Conservation (phyloP, 2,113 vertebrate genomes). For the Prietella phreatophila region DNA sequence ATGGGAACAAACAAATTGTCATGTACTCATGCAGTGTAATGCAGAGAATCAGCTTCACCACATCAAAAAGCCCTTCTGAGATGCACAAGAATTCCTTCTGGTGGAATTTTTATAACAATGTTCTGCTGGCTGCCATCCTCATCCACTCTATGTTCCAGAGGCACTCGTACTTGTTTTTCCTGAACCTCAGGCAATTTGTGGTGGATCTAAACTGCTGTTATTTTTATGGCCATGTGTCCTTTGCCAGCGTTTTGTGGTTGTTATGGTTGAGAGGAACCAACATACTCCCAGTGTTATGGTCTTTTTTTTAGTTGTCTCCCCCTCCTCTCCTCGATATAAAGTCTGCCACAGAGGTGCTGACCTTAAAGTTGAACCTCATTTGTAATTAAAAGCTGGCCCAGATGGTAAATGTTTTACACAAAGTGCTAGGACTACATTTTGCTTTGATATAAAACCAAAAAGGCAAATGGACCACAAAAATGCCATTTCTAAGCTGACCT, state of each 20-base stretch:
- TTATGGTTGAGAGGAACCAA: constrained; percentile 15
- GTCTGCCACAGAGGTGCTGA: background rate
- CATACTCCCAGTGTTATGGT: background rate
- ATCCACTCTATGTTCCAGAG: constrained; percentile 2
- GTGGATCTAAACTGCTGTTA: constrained; percentile 16
- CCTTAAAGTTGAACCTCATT: constrained; percentile 12
- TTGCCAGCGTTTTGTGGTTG: constrained; percentile 28
- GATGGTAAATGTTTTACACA: background rate
- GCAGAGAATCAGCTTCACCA: background rate
- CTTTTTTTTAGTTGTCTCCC: background rate
- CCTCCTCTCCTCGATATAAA: background rate
- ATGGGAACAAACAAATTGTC: background rate
- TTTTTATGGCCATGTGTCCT: constrained; percentile 39
- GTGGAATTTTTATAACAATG: constrained; percentile 28
- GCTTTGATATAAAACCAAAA: background rate
- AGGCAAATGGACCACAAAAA: background rate
- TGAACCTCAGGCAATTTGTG: constrained; percentile 18
- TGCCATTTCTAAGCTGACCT: background rate
- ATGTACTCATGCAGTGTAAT: constrained; percentile 9
- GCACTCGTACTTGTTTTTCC: constrained; percentile 20
- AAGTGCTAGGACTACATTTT: background rate
- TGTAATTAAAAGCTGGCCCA: background rate
- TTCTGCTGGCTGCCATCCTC: constrained; percentile 14
- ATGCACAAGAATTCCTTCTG: constrained; percentile 2
- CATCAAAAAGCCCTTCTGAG: background rate